Evolutionary conservation across 2,797 vertebrate genomes (phyloP).

Genomic region (Typhlichthys eigenmanni): DNA sequence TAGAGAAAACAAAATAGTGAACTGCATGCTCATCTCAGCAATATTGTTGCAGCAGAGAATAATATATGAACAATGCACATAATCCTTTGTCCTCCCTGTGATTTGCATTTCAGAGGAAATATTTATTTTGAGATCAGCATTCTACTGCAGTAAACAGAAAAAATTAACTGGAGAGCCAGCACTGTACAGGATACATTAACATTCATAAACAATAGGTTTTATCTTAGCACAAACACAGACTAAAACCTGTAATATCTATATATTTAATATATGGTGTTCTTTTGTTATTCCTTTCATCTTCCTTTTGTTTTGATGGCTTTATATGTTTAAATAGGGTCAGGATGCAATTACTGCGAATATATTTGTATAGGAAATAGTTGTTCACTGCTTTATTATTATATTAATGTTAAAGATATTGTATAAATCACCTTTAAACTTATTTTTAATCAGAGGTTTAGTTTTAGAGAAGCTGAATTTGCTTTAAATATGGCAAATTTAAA

Average conservation of each 20-base stretch:
- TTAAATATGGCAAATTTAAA: slow-evolving; percentile 22
- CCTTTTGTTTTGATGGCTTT: neutral
- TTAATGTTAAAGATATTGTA: too few species aligned
- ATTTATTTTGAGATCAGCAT: slow-evolving; percentile 54
- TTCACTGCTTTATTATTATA: too few species aligned
- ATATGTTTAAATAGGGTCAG: neutral
- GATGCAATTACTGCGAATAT: neutral
- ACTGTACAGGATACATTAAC: slow-evolving; percentile 24
- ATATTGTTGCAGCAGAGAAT: slow-evolving; percentile 17
- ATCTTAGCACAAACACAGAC: slow-evolving; percentile 21
- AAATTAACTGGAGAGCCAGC: slow-evolving; percentile 3
- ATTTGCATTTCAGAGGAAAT: slow-evolving; percentile 65
- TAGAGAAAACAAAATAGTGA: slow-evolving; percentile 9
- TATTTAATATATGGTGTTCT: slow-evolving; percentile 1
- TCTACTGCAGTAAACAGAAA: slow-evolving; percentile 24
- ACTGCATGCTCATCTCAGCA: slow-evolving; percentile 12
- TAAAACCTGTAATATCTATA: neutral
- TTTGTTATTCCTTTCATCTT: neutral
- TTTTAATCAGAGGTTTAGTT: neutral
- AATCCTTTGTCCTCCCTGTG: slow-evolving; percentile 28
- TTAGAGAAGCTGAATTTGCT: neutral
- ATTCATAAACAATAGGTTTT: slow-evolving; percentile 10
- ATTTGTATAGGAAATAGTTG: too few species aligned
- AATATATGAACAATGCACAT: slow-evolving; percentile 2
- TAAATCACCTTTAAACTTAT: neutral